Evolutionary conservation across 2,888 invertebrate genomes (phyloP).

Genomic region (Phoenoteleia sp.): DNA sequence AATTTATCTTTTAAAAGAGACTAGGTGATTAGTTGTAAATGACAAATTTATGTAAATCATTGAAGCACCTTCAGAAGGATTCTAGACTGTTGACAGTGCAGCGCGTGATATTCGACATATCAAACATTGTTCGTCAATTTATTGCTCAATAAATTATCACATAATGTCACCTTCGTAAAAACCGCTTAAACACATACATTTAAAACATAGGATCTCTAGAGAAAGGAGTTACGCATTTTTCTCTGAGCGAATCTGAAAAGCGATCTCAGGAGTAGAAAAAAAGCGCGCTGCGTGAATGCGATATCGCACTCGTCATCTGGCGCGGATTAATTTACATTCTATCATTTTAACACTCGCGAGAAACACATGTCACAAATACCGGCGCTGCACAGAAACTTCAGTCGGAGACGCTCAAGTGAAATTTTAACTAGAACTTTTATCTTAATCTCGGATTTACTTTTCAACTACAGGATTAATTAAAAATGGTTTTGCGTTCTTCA

Average conservation of each 20-base stretch:
- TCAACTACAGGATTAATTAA: neutral
- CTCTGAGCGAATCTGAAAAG: conserved; percentile 2
- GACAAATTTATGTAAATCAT: conserved; percentile 31
- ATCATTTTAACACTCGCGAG: conserved; percentile 16
- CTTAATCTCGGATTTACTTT: neutral
- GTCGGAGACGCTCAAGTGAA: conserved; percentile 5
- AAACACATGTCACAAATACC: conserved; percentile 16
- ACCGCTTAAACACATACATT: neutral
- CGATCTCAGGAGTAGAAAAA: neutral
- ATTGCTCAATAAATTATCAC: conserved; percentile 34
- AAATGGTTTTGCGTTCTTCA: conserved; percentile 3
- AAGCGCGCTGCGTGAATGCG: neutral
- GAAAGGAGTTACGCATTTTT: neutral
- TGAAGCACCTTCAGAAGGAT: conserved; percentile 16
- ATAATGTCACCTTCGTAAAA: conserved; percentile 2
- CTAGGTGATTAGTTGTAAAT: conserved; percentile 54
- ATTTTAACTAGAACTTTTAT: conserved; percentile 20
- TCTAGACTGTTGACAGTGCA: conserved; percentile 28
- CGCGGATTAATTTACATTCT: conserved; percentile 28
- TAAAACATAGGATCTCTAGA: neutral
- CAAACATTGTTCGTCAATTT: neutral
- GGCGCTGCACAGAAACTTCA: conserved; percentile 13
- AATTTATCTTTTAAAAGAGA: conserved; percentile 25
- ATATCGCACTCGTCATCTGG: conserved; percentile 23
- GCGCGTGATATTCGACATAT: conserved; percentile 18